Percentiles rank a stretch among this genome's conserved stretches.
phyloP scores from a whole-genome alignment of 2,113 vertebrate species.

The Raja brachyura region DNA sequence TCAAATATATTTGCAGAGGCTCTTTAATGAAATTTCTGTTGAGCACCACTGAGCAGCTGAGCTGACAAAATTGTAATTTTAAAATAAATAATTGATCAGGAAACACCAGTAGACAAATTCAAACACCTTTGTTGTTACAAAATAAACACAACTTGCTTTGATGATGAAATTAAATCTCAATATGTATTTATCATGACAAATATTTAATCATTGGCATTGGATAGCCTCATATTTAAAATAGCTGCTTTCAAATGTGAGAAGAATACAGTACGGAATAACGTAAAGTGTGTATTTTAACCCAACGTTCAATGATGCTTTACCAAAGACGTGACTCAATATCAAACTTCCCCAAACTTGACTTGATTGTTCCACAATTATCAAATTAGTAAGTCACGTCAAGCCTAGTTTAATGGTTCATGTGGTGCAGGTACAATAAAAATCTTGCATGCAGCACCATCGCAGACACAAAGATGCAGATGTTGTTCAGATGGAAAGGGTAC shows the following conservation, averaged over 20 bases:
- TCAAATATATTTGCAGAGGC: background rate
- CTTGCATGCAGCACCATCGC: too few relatives aligned
- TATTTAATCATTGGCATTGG: background rate
- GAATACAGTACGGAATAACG: background rate
- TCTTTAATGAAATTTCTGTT: background rate
- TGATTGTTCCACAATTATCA: background rate
- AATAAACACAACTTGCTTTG: background rate
- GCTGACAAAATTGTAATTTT: background rate
- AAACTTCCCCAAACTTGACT: background rate
- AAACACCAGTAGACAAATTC: background rate
- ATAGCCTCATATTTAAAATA: background rate
- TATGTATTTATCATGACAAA: background rate
- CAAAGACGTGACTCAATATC: background rate
- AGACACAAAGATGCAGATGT: too few relatives aligned
- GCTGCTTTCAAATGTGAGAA: background rate
- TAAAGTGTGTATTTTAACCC: background rate
- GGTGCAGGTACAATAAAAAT: too few relatives aligned
- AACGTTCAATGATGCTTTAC: background rate
- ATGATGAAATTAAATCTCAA: background rate
- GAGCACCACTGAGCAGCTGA: background rate
- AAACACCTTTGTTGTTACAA: background rate
- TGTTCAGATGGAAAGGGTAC: too few relatives aligned
- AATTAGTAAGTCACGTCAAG: too few relatives aligned
- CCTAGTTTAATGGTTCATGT: too few relatives aligned
- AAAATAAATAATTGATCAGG: conserved; percentile 1